phyloP scores from a whole-genome alignment of 2,113 vertebrate genomes.

The Cephalopterus ornatus region DNA sequence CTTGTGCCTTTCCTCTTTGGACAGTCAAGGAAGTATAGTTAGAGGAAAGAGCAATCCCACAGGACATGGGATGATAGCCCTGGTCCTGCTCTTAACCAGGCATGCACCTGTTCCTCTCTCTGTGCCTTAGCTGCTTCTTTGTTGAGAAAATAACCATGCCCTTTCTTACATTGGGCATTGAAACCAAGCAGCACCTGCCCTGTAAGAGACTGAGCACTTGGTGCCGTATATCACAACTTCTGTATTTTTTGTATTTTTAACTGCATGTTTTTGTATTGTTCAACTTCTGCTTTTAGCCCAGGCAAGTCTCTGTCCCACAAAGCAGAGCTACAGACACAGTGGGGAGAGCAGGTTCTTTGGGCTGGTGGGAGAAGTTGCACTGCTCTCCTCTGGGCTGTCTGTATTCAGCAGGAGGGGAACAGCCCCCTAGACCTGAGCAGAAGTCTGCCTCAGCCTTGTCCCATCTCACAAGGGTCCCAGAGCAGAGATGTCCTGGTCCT shows the following conservation, averaged over 20 bases:
- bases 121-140: not conserved
- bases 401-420: not conserved
- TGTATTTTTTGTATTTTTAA: too few relatives aligned
- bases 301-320: not conserved
- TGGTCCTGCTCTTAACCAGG: not conserved
- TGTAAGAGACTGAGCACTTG: not conserved
- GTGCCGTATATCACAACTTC: not conserved
- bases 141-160: not conserved
- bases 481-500: not conserved
- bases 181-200: not conserved
- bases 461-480: not conserved
- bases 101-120: not conserved
- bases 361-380: not conserved
- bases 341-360: not conserved
- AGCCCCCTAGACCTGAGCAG: rapidly evolving
- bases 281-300: not conserved
- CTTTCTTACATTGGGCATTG: not conserved
- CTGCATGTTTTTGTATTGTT: too few relatives aligned
- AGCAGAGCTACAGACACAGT: not conserved
- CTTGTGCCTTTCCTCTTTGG: not conserved
- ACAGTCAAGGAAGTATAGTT: not conserved
- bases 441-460: not conserved
- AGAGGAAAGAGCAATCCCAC: not conserved
- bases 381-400: not conserved
- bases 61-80: rapidly evolving